A percentile compares a stretch with the other conserved stretches of the same genome.
Conservation (phyloP, 2,888 invertebrate genomes). For the Dryobota labecula region DNA sequence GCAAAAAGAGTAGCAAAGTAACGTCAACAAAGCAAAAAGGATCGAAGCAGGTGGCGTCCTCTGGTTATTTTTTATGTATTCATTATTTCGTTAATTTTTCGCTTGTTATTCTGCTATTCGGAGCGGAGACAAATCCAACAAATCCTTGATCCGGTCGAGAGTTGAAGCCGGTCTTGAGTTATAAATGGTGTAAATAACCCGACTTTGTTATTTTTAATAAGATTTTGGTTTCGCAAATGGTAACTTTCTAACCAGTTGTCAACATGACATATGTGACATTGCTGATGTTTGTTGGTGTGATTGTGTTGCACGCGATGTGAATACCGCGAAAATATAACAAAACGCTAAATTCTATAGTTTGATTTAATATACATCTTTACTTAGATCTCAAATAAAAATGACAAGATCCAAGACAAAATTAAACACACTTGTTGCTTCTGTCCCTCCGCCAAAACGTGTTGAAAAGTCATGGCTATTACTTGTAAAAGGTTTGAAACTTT, state of each 20-base stretch:
- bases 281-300: background rate
- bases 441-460: constrained; percentile 86
- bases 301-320: background rate
- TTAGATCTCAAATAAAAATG: constrained; percentile 78
- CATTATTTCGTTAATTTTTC: too few relatives aligned
- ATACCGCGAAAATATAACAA: constrained; percentile 23
- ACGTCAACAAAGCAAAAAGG: too few relatives aligned
- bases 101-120: too few relatives aligned
- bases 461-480: constrained; percentile 93
- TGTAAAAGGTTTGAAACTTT: constrained; percentile 89
- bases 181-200: too few relatives aligned
- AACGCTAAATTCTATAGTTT: background rate
- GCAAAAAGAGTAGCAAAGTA: too few relatives aligned
- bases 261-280: background rate
- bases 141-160: too few relatives aligned
- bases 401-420: constrained; percentile 90
- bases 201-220: too few relatives aligned
- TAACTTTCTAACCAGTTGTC: background rate
- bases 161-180: too few relatives aligned
- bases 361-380: background rate
- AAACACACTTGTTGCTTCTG: constrained; percentile 86
- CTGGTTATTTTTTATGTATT: too few relatives aligned
- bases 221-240: background rate
- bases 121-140: too few relatives aligned
- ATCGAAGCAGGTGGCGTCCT: background rate